phyloP scores from a whole-genome alignment of 2,888 invertebrate species.

The Aromia moschata region DNA sequence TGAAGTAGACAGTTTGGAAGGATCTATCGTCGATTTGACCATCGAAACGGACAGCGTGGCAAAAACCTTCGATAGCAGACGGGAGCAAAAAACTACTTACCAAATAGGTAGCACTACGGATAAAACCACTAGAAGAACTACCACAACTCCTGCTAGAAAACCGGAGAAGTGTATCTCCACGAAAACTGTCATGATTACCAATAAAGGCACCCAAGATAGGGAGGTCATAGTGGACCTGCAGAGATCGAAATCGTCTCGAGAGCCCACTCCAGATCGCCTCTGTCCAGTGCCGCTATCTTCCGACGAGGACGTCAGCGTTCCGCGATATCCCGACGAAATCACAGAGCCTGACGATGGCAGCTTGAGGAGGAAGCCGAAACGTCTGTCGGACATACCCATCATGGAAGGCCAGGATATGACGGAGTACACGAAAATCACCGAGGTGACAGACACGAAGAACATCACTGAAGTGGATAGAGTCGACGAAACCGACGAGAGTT shows the following conservation, averaged over 20 bases:
- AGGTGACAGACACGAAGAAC: constrained; percentile 47
- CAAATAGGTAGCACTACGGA: constrained; percentile 62
- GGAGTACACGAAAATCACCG: constrained; percentile 61
- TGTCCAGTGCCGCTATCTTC: constrained; percentile 73
- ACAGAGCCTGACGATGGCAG: constrained; percentile 77
- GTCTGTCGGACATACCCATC: constrained; percentile 65
- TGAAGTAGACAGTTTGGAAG: constrained; percentile 47
- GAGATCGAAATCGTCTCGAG: constrained; percentile 78
- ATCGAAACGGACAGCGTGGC: too few relatives aligned
- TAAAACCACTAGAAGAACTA: constrained; percentile 50
- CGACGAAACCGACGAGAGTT: constrained; percentile 64
- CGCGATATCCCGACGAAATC: constrained; percentile 78
- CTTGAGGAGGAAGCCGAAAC: constrained; percentile 58
- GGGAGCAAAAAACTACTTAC: constrained; percentile 41
- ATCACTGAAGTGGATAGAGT: constrained; percentile 59
- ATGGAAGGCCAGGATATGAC: constrained; percentile 71
- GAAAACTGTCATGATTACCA: constrained; percentile 65
- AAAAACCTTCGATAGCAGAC: constrained; percentile 55
- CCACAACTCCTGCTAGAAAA: constrained; percentile 52
- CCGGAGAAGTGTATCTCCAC: constrained; percentile 64
- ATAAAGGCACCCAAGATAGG: constrained; percentile 63
- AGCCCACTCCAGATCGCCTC: constrained; percentile 77
- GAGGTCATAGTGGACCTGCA: constrained; percentile 75
- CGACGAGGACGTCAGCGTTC: constrained; percentile 67
- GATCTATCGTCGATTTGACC: constrained; percentile 41